Base-by-base conservation (phyloP, 92 coral and sea anemone genomes). In the Scolanthus callimorphus region DNA sequence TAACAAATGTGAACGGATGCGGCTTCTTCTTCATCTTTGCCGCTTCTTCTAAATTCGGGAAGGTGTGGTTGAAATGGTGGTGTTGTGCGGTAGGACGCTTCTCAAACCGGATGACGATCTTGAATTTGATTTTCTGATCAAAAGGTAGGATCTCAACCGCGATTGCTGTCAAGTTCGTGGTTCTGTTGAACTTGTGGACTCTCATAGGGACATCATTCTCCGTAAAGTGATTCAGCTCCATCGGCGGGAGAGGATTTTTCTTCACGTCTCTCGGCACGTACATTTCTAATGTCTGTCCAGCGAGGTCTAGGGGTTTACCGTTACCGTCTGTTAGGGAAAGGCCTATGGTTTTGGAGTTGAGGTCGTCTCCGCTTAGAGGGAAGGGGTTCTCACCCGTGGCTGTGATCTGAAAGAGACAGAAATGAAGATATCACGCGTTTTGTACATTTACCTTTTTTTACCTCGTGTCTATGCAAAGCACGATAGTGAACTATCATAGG, bases 171-270 rank as follows among this genome's bases (percentile, higher is more conserved):
- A 73, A 80, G 51, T 67, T 74, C 28, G 62, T 70, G 8, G 96
- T 82, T 51, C 92, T 96, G 70, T 91, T 91, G 77, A 91, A 91
- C 54, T 70, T 88, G 72, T 91, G 97, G 11, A 88, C 82, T 26
- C 91, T 83, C 89, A 91, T 79, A 3, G 90, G 86, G 1, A 90
- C 90, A 23, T 88, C 96, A 15, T 67, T 88, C 2, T 79, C 79
- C 27, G 49, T 59, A 55, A 50, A 84, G 58, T 82, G 83, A 70
- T 83, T 88, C 27, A 91, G 59, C 25, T 80, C 89, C 83, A 82
- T 65, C 2, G 85, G 76, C 51, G 83, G 84, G 17, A 79, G 65
- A 13, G 88, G 85, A 28, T 88, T 77, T 51, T 78, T 69, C 68
- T 80, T 73, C 23, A 84, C 73, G 55, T 88, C 76, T 27, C 91